Percentiles rank a stretch among this genome's conserved stretches.
Evolutionary conservation across 2,113 vertebrate species (phyloP).

Genomic region (Calyptomena viridis): DNA sequence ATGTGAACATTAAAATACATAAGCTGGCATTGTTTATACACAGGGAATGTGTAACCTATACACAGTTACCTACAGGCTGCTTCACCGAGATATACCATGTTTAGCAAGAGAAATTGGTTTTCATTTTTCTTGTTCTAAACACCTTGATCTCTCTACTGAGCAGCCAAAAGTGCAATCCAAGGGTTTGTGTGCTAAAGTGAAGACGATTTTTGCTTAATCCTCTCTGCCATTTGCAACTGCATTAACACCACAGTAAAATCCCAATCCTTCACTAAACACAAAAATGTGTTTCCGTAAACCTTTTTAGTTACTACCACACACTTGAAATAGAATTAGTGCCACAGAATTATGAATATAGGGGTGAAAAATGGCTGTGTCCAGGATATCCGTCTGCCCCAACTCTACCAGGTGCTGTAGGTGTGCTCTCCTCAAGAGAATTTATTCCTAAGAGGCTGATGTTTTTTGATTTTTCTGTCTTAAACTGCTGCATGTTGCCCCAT

Average conservation of each 20-base stretch:
- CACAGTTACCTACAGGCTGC: background rate
- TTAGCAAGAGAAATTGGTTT: background rate
- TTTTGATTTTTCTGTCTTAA: background rate
- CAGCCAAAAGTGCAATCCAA: background rate
- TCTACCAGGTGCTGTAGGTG: too few relatives aligned
- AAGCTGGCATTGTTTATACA: background rate
- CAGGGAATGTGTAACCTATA: background rate
- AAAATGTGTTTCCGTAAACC: background rate
- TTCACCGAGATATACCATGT: background rate
- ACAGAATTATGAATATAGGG: background rate
- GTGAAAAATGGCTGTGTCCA: background rate
- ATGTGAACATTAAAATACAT: background rate
- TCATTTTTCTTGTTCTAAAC: background rate
- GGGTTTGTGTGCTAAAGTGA: background rate
- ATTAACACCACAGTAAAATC: background rate
- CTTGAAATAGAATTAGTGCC: background rate
- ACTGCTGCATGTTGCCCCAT: background rate
- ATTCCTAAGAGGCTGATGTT: accelerated
- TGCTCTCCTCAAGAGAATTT: too few relatives aligned
- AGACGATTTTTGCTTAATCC: background rate
- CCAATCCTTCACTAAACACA: background rate
- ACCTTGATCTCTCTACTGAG: background rate
- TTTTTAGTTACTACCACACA: background rate
- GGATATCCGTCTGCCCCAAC: too few relatives aligned
- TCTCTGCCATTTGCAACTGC: background rate